Evolutionary conservation across 2,797 vertebrate genomes (phyloP).

Genomic region (Parauchenoglanis punctatus): DNA sequence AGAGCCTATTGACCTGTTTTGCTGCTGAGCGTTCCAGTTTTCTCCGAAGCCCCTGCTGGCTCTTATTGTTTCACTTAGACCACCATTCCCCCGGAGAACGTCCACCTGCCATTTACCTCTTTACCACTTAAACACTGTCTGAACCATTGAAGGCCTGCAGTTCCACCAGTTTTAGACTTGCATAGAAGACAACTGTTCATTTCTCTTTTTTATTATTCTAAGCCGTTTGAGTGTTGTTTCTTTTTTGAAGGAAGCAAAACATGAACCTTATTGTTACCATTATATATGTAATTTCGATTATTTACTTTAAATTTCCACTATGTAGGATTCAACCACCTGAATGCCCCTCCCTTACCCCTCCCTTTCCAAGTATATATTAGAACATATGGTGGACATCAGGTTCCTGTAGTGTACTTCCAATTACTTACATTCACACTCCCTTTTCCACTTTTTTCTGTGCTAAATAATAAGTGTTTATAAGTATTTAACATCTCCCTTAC

Average conservation of each 20-base stretch:
- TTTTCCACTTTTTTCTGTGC: no score
- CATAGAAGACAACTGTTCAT: not conserved
- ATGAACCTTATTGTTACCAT: not conserved
- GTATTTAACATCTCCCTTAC: no score
- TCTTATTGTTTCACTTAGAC: slow-evolving; percentile 27
- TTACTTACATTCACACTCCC: no score
- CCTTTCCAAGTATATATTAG: no score
- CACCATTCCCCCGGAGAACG: not conserved
- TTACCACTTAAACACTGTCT: not conserved
- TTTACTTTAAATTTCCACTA: not conserved
- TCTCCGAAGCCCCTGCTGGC: slow-evolving; percentile 31
- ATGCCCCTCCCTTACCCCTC: no score
- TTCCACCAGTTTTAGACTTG: not conserved
- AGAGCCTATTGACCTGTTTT: slow-evolving; percentile 10
- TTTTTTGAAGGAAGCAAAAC: not conserved
- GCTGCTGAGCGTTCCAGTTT: slow-evolving; percentile 18
- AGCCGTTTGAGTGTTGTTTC: not conserved
- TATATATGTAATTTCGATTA: not conserved
- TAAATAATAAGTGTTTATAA: no score
- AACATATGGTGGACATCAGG: no score
- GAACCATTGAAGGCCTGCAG: not conserved
- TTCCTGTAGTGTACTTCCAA: no score
- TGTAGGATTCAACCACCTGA: no score
- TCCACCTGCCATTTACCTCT: slow-evolving; percentile 2
- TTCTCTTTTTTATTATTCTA: not conserved